These are phyloP conservation scores for Heterohyrax brucei DNA, from an alignment of 2,797 vertebrate genomes.

Conservation along the genomic window DNA sequence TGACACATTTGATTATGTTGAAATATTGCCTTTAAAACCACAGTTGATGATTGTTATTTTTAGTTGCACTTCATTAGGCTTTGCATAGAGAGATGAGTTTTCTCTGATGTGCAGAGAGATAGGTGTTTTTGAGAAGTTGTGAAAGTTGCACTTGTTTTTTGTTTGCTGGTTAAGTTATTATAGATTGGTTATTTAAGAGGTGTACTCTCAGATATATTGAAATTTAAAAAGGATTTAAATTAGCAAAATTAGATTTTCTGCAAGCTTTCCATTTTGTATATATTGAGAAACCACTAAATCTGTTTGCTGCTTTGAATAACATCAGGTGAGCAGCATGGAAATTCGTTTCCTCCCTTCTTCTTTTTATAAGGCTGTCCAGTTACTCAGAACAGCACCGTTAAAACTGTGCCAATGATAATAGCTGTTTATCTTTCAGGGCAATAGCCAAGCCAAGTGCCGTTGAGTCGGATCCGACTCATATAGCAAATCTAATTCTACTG, in stretches of 20 bases:
- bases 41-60: slow-evolving; percentile 79
- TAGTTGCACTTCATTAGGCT: slow-evolving; percentile 79
- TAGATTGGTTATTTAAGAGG: slow-evolving; percentile 70
- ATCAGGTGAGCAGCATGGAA: slow-evolving; percentile 16
- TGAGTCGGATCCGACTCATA: no score
- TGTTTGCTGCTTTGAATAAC: slow-evolving; percentile 12
- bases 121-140: slow-evolving; percentile 59
- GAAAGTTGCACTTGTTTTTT: slow-evolving; percentile 69
- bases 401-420: slow-evolving; percentile 22
- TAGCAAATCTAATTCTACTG: slow-evolving; percentile 50
- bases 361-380: slow-evolving; percentile 44
- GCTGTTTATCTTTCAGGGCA: slow-evolving; percentile 66
- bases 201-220: background rate
- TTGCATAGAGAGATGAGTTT: slow-evolving; percentile 34
- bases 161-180: slow-evolving; percentile 65
- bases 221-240: slow-evolving; percentile 36
- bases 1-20: slow-evolving; percentile 81
- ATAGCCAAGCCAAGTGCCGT: background rate
- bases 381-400: slow-evolving; percentile 42
- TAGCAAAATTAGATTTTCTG: slow-evolving; percentile 62
- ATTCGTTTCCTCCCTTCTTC: slow-evolving; percentile 37
- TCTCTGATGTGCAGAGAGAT: slow-evolving; percentile 49
- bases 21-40: slow-evolving; percentile 80
- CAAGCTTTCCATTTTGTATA: slow-evolving; percentile 33
- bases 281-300: slow-evolving; percentile 42